Conservation (phyloP, 2,113 vertebrate species). For the Poeciliopsis retropinna region DNA sequence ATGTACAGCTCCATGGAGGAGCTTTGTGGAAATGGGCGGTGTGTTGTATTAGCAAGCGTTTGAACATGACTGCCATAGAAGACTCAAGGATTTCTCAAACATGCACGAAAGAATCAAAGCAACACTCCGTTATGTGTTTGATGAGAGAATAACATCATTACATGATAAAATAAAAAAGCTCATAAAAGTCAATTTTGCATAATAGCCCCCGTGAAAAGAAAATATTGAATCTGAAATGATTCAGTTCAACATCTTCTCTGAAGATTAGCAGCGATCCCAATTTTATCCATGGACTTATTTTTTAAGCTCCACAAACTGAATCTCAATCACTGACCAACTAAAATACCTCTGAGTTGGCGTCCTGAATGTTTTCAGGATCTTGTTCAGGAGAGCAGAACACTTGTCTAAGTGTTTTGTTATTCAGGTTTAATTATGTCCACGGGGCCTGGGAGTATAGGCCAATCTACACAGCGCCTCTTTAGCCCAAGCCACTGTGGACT, state of each 20-base stretch:
- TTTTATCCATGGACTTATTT: constrained; percentile 48
- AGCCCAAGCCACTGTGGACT: constrained; percentile 78
- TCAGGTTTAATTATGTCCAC: constrained; percentile 85
- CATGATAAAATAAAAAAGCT: no score
- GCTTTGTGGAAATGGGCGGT: background rate
- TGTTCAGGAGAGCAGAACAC: constrained; percentile 66
- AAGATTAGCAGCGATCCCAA: constrained; percentile 30
- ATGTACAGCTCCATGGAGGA: no score
- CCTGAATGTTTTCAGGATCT: constrained; percentile 72
- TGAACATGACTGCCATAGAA: no score
- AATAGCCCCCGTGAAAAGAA: background rate
- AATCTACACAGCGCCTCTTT: constrained; percentile 75
- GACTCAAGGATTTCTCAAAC: no score
- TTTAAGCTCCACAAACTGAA: constrained; percentile 60
- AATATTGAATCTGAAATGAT: constrained; percentile 11
- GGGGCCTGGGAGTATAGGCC: constrained; percentile 78
- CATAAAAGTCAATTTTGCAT: background rate
- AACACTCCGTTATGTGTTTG: no score
- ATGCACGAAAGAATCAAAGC: no score
- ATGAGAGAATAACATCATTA: no score
- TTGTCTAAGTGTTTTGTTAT: constrained; percentile 82
- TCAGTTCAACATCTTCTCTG: constrained; percentile 19
- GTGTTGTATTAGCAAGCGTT: no score
- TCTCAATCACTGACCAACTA: constrained; percentile 66
- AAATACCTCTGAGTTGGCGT: constrained; percentile 61